These are phyloP conservation scores for Synanthedon vespiformis DNA, from an alignment of 2,888 invertebrate genomes.

Conservation along the genomic window DNA sequence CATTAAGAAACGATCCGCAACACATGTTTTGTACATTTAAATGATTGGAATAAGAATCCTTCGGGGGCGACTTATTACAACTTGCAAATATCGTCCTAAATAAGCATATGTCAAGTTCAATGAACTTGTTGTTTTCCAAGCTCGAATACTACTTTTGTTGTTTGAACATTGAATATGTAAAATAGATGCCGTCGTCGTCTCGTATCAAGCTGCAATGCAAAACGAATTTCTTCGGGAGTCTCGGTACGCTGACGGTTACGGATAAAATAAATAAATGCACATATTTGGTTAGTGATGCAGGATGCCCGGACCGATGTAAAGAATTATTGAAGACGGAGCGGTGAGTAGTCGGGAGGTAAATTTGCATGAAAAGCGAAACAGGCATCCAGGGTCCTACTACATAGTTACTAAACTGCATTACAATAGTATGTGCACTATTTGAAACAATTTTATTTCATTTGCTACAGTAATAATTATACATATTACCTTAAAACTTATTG, in stretches of 20 bases:
- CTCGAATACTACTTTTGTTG: constrained; percentile 21
- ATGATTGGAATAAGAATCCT: not conserved
- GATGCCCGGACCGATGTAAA: constrained; percentile 20
- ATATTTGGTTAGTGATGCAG: constrained; percentile 55
- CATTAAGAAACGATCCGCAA: not conserved
- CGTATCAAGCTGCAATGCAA: not conserved
- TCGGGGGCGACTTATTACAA: constrained; percentile 18
- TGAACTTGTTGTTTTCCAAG: constrained; percentile 24
- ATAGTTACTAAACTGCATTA: too few relatives aligned
- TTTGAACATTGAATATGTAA: constrained; percentile 33
- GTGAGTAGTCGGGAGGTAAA: constrained; percentile 24
- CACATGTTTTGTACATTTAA: not conserved
- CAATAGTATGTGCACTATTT: too few relatives aligned
- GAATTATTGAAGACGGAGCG: constrained; percentile 15
- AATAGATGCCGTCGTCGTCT: constrained; percentile 13
- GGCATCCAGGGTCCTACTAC: too few relatives aligned
- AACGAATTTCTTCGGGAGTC: constrained; percentile 14
- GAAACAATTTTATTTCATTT: too few relatives aligned
- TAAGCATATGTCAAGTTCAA: constrained; percentile 47
- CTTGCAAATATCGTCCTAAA: constrained; percentile 50
- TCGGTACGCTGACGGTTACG: constrained; percentile 20
- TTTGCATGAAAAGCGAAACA: constrained; percentile 47
- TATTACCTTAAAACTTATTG: too few relatives aligned
- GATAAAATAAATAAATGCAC: constrained; percentile 52
- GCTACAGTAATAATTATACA: too few relatives aligned